A percentile compares a stretch with the other conserved stretches of the same genome.
Evolutionary conservation across 2,797 vertebrate species (phyloP).

Genomic region (Scolopax bukidnonensis): DNA sequence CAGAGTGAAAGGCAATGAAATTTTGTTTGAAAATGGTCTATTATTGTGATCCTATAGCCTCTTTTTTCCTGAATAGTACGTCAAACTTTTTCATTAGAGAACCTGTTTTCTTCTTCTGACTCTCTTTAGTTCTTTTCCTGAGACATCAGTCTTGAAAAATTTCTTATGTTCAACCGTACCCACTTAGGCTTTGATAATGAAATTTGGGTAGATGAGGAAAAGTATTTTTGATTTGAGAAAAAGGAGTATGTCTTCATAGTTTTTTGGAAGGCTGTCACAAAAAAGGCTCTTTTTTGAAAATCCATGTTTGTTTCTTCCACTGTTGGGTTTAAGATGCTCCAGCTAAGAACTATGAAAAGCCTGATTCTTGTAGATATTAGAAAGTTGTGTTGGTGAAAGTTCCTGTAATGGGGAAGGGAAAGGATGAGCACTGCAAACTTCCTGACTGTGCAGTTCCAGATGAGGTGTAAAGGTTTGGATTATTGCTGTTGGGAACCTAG

Average conservation of each 20-base stretch:
- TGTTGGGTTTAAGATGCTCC: neutral
- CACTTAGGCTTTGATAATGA: neutral
- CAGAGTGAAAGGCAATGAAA: conserved; percentile 44
- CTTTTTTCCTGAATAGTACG: neutral
- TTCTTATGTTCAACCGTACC: neutral
- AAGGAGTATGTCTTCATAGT: neutral
- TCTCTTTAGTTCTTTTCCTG: neutral
- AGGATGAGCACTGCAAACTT: neutral
- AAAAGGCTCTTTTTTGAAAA: neutral
- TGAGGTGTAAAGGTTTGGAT: neutral
- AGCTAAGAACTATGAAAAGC: neutral
- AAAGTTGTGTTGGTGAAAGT: neutral
- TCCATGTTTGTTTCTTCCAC: neutral
- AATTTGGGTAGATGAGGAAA: neutral
- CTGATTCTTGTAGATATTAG: neutral
- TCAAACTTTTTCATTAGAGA: conserved; percentile 1
- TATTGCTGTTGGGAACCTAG: neutral
- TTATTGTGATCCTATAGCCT: neutral
- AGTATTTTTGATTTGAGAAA: neutral
- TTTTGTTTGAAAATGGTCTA: conserved; percentile 3
- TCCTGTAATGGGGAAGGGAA: neutral
- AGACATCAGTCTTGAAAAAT: neutral
- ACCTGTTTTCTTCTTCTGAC: neutral
- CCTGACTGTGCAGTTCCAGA: neutral
- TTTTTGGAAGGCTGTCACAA: neutral